These are phyloP conservation scores for Holotrichia oblita DNA, from an alignment of 1,140 invertebrate genomes.

Conservation along the genomic window DNA sequence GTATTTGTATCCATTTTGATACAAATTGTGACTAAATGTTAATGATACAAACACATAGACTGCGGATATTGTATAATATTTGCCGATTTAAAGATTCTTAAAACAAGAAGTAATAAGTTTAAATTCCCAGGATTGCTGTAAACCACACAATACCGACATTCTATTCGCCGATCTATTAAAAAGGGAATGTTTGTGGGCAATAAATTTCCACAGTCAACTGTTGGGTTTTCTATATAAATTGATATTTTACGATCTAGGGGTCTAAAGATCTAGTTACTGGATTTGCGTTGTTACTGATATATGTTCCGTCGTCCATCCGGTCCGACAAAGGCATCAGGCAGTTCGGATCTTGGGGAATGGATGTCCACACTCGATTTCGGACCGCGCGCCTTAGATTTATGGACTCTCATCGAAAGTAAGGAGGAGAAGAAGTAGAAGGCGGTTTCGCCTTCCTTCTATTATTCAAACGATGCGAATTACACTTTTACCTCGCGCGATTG, in stretches of 20 bases:
- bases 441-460: conserved; percentile 15
- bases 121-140: background rate
- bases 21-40: too few relatives aligned
- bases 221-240: conserved; percentile 49
- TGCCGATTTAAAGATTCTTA: too few relatives aligned
- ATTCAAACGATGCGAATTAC: conserved; percentile 26
- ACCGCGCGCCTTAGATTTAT: conserved; percentile 27
- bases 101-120: conserved; percentile 30
- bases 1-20: too few relatives aligned
- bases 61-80: too few relatives aligned
- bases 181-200: conserved; percentile 49
- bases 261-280: conserved; percentile 52
- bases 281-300: conserved; percentile 50
- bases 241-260: conserved; percentile 53
- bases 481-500: background rate
- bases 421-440: background rate
- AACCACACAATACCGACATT: conserved; percentile 17
- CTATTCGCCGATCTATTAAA: conserved; percentile 46
- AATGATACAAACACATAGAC: too few relatives aligned
- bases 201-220: conserved; percentile 44
- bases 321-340: background rate
- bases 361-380: conserved; percentile 31
- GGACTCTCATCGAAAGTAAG: background rate
- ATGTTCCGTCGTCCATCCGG: conserved; percentile 44
- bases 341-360: background rate